Evolutionary conservation across 2,888 invertebrate genomes (phyloP), one percentile per base, ranked within the genome.

Genomic region (Pherbina coryleti): DNA sequence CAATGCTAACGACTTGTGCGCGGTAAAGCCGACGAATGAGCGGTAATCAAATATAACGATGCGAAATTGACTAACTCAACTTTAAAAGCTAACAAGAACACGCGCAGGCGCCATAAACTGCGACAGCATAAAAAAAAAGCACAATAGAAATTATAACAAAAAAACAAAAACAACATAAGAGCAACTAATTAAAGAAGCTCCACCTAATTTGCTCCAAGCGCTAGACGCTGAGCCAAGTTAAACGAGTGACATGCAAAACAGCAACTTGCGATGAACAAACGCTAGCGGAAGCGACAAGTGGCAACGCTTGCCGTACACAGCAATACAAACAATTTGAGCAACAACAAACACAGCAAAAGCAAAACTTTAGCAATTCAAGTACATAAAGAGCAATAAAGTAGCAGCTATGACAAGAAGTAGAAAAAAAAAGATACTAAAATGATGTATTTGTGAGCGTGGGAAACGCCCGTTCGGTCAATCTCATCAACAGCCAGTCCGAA

Each of bases 401-500:
- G 22, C 55, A 55, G 22, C 55, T 22, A 55, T 19, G 22, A 53
- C 53, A 53, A 53, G 17, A 3, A 55, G 55, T 3, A 19, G 5
- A 55, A 51, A 51, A 51, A 25, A 44, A 70, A 22, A 2, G 11
- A 70, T n/a, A 53, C 11, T 19, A 64, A n/a, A 64, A 64, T 17
- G n/a, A 28, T 28, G 49, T 14, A 9, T 22, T 74, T 67, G 44
- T 62, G 67, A 62, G 78, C 83, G 83, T 83, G 83, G 81, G 83
- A 83, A 83, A 82, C 81, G 81, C 82, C 81, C 82, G 79, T 80
- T 82, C 79, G 76, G 70, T 76, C 79, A 82, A 79, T 83, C 83
- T 80, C 82, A 75, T 51, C 75, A 51, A 17, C 64, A 55, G 66
- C 75, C n/a, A 37, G 37, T 34, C 11, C 60, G 3, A 25, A 60